A percentile compares a stretch with the other conserved stretches of the same genome.
These are phyloP conservation scores for Podarcis muralis DNA, from an alignment of 2,113 vertebrate genomes.

Conservation along the genomic window DNA sequence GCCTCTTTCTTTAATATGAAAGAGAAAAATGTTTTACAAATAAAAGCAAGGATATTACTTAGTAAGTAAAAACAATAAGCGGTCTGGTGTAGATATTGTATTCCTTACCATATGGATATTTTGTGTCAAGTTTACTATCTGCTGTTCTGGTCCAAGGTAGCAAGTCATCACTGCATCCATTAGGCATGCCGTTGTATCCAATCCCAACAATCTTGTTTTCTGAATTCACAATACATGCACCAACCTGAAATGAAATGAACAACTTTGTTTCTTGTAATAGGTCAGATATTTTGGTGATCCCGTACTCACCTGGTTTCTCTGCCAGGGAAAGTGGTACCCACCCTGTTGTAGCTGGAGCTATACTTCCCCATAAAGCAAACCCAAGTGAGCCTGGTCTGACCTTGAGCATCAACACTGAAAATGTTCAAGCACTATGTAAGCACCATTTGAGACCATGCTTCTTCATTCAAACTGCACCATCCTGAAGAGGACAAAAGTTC, in stretches of 20 bases:
- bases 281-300: not conserved
- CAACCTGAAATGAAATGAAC: slow-evolving; percentile 79
- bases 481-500: not conserved
- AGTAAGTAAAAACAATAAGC: not conserved
- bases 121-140: slow-evolving; percentile 79
- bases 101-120: slow-evolving; percentile 87
- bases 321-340: not conserved
- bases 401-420: not conserved
- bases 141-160: slow-evolving; percentile 82
- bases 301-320: not conserved
- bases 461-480: not conserved
- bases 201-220: slow-evolving; percentile 99
- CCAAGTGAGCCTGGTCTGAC: not conserved
- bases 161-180: slow-evolving; percentile 83
- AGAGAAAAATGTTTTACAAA: not conserved
- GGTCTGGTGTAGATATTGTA: not conserved
- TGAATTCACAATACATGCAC: slow-evolving; percentile 95
- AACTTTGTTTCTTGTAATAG: not conserved
- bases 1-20: not conserved
- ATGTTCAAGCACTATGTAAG: not conserved
- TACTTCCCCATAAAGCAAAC: not conserved
- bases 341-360: not conserved
- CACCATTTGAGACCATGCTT: not conserved
- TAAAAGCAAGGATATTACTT: not conserved
- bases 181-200: slow-evolving; percentile 98